A percentile compares a stretch with the other conserved stretches of the same genome.
These are phyloP conservation scores for Lepidurus couesii DNA, from an alignment of 1,140 invertebrate species.

Conservation along the genomic window DNA sequence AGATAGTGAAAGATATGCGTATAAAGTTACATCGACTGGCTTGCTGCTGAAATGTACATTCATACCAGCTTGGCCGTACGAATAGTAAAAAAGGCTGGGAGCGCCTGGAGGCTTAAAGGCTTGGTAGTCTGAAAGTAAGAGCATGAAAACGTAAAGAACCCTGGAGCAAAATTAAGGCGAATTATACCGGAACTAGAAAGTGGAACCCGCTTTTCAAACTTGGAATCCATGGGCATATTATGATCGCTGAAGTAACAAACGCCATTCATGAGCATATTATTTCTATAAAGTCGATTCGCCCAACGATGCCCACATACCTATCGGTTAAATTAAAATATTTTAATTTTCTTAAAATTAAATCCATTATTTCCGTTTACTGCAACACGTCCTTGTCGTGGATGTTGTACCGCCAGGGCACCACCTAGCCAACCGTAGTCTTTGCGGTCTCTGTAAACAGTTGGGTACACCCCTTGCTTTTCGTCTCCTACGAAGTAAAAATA, in stretches of 20 bases:
- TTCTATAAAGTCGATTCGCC: conserved; percentile 39
- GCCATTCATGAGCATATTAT: conserved; percentile 40
- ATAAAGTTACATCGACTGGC: not conserved
- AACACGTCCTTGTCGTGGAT: conserved; percentile 35
- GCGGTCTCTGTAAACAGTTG: conserved; percentile 25
- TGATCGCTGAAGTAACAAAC: conserved; percentile 39
- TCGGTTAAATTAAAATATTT: conserved; percentile 15
- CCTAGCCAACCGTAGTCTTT: conserved; percentile 40
- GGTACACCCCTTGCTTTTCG: not conserved
- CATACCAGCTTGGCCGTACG: conserved; percentile 41
- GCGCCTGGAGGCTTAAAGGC: not conserved
- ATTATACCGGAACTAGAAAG: not conserved
- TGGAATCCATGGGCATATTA: not conserved
- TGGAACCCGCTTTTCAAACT: conserved; percentile 27
- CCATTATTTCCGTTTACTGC: conserved; percentile 31
- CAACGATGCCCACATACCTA: conserved; percentile 43
- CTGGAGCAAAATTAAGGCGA: not conserved
- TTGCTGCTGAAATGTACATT: conserved; percentile 36
- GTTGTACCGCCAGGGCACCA: conserved; percentile 32
- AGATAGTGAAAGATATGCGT: not conserved
- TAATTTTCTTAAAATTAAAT: not conserved
- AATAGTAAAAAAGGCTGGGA: conserved; percentile 35
- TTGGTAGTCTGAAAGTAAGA: not conserved
- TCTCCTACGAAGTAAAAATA: not conserved
- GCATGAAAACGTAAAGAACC: not conserved